Evolutionary conservation across 2,113 vertebrate genomes (phyloP).

Genomic region (Grantiella picta): DNA sequence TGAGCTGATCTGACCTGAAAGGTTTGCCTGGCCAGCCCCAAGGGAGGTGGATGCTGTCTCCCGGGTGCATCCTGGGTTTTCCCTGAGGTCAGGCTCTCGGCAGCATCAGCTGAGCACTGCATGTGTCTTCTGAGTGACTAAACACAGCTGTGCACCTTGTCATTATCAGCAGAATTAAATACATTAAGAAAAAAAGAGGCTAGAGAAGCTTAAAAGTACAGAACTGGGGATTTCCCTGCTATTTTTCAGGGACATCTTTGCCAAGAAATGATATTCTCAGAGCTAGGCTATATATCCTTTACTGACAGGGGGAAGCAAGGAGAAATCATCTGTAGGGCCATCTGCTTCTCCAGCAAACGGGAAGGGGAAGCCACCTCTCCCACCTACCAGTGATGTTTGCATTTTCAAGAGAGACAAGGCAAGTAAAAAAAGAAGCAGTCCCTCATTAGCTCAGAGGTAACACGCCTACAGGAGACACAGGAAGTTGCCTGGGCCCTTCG

Average conservation of each 20-base stretch:
- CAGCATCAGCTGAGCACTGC: neutral
- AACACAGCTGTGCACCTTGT: neutral
- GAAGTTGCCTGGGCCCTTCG: neutral
- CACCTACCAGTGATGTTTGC: neutral
- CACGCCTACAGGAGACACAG: neutral
- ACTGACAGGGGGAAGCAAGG: constrained; percentile 30
- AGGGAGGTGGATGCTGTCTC: neutral
- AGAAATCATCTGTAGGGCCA: constrained; percentile 27
- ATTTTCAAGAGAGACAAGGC: neutral
- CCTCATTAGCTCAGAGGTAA: neutral
- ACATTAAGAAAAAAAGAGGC: neutral
- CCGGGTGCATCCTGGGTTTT: neutral
- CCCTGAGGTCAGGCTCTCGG: neutral
- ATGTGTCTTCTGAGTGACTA: neutral
- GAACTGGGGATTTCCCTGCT: constrained; percentile 21
- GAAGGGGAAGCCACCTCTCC: constrained; percentile 30
- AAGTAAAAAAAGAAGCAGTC: neutral
- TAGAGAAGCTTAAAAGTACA: neutral
- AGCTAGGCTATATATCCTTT: neutral
- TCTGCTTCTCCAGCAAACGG: neutral
- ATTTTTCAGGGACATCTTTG: constrained; percentile 13
- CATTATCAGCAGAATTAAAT: neutral
- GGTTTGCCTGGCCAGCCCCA: neutral
- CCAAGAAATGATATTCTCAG: constrained; percentile 27
- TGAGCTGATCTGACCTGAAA: neutral